Conservation (phyloP, 2,888 invertebrate genomes). For the Odontocolon sp. region DNA sequence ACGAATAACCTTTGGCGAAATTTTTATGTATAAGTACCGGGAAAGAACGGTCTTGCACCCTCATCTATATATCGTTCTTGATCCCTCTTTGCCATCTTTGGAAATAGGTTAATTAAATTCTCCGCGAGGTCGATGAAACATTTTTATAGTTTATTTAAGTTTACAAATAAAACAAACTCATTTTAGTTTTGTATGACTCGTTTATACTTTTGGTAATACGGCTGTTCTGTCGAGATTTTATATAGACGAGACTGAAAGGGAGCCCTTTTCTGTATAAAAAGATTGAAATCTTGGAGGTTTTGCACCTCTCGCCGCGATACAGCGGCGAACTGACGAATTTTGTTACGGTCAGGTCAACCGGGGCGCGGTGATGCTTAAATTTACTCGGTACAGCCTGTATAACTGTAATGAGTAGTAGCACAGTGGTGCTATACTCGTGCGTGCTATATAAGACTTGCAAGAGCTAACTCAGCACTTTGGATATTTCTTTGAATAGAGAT, state of each 20-base stretch:
- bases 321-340: slow-evolving; percentile 52
- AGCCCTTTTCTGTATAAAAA: no score
- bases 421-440: slow-evolving; percentile 8
- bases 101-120: no score
- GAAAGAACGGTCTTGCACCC: no score
- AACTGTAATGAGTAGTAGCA: background rate
- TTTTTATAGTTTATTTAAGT: no score
- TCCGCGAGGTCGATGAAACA: no score
- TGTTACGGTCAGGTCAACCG: slow-evolving; percentile 61
- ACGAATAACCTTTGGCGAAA: slow-evolving; percentile 9
- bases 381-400: slow-evolving; percentile 12
- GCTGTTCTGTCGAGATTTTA: no score
- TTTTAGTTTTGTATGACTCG: no score
- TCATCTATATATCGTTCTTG: no score
- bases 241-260: no score
- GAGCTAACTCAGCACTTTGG: slow-evolving; percentile 74
- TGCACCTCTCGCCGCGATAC: background rate
- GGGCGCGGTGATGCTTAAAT: slow-evolving; percentile 39
- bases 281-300: slow-evolving; percentile 9
- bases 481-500: slow-evolving; percentile 78
- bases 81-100: no score
- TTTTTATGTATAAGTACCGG: background rate
- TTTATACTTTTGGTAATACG: no score
- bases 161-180: no score
- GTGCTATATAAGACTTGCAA: slow-evolving; percentile 55